These are phyloP conservation scores for Plutella xylostella DNA, from an alignment of 2,888 invertebrate species.

Conservation along the genomic window DNA sequence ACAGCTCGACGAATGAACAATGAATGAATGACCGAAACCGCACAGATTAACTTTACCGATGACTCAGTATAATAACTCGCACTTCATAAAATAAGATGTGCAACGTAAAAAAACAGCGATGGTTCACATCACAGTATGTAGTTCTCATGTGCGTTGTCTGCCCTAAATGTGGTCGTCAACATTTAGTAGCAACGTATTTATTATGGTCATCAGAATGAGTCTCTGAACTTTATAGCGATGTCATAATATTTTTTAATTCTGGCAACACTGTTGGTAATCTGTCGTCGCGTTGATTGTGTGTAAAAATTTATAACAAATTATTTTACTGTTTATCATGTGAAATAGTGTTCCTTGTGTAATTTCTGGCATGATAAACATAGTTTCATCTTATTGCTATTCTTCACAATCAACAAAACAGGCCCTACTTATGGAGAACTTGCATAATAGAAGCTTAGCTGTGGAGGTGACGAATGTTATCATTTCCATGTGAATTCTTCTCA, in stretches of 20 bases:
- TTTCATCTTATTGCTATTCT: constrained; percentile 8
- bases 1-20: constrained; percentile 14
- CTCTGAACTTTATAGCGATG: too few species aligned
- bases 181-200: too few species aligned
- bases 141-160: too few species aligned
- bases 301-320: constrained; percentile 14
- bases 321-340: constrained; percentile 14
- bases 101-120: too few species aligned
- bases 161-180: too few species aligned
- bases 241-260: too few species aligned
- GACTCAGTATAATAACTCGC: too few species aligned
- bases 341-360: constrained; percentile 15
- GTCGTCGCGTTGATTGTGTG: constrained; percentile 25
- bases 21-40: too few species aligned
- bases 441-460: background rate
- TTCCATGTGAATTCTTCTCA: constrained; percentile 22
- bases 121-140: too few species aligned
- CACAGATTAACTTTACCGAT: too few species aligned
- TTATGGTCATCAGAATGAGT: too few species aligned
- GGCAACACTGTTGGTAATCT: constrained; percentile 3
- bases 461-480: constrained; percentile 47
- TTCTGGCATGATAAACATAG: constrained; percentile 17
- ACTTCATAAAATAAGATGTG: too few species aligned
- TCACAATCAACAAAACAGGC: constrained; percentile 6
- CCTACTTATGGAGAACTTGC: constrained; percentile 5